Conservation (phyloP, 1,140 invertebrate species). For the Drosophila kohkoa region DNA sequence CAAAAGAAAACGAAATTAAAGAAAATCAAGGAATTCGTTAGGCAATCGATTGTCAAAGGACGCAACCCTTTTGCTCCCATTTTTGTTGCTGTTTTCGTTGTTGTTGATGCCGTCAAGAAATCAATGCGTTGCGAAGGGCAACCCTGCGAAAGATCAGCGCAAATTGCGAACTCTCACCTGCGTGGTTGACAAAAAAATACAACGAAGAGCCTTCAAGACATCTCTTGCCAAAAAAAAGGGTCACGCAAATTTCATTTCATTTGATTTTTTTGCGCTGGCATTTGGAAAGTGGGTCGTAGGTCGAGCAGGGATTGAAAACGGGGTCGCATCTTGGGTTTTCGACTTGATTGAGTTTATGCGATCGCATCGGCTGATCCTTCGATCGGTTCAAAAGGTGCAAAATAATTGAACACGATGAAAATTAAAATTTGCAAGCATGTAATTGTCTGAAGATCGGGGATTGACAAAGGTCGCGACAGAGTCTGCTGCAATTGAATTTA, state of each 20-base stretch:
- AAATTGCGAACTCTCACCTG: constrained; percentile 77
- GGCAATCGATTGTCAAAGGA: constrained; percentile 64
- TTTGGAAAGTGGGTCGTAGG: constrained; percentile 51
- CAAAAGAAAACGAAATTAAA: constrained; percentile 70
- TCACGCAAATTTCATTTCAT: constrained; percentile 45
- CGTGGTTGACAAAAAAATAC: constrained; percentile 70
- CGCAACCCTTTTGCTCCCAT: constrained; percentile 53
- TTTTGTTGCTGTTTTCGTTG: constrained; percentile 13
- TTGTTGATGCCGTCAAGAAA: constrained; percentile 72
- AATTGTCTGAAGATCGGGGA: constrained; percentile 66
- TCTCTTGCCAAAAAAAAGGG: constrained; percentile 62
- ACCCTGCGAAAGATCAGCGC: constrained; percentile 60
- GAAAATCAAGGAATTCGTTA: constrained; percentile 73
- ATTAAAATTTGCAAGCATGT: constrained; percentile 83
- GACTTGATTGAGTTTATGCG: constrained; percentile 80
- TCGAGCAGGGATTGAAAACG: constrained; percentile 40
- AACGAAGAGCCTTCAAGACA: constrained; percentile 9
- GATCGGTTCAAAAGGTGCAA: constrained; percentile 79
- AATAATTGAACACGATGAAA: constrained; percentile 71
- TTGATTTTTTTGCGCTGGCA: constrained; percentile 54
- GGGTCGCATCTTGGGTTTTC: constrained; percentile 69
- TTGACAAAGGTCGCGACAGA: constrained; percentile 63
- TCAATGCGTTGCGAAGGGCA: constrained; percentile 60
- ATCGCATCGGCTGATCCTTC: constrained; percentile 48
- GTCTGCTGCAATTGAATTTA: constrained; percentile 72